A percentile compares a stretch with the other conserved stretches of the same genome.
These are phyloP conservation scores for Actinemys pallida DNA, from an alignment of 2,113 vertebrate species.

Conservation along the genomic window DNA sequence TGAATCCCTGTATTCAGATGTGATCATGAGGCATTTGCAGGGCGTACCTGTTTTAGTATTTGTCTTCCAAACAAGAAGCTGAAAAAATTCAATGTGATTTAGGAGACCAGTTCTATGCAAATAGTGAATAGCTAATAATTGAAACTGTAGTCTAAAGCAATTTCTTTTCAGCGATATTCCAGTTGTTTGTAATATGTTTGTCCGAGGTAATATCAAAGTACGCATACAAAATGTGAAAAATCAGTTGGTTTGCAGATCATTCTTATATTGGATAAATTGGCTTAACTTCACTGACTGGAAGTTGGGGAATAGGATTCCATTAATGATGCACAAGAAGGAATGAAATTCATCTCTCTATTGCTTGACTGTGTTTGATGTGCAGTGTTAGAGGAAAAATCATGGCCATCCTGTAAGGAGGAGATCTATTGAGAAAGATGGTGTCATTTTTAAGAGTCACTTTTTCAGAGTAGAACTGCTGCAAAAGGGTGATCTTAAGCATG, in stretches of 20 bases:
- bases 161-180: not conserved
- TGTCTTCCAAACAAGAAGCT: not conserved
- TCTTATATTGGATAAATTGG: not conserved
- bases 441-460: not conserved
- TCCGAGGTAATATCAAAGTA: not conserved
- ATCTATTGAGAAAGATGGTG: not conserved
- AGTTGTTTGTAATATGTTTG: not conserved
- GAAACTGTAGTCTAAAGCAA: not conserved
- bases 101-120: not conserved
- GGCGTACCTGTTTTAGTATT: not conserved
- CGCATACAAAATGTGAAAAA: not conserved
- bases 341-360: not conserved
- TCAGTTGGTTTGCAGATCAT: not conserved
- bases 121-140: not conserved
- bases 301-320: not conserved
- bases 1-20: not conserved
- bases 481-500: accelerated
- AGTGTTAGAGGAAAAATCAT: not conserved
- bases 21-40: not conserved
- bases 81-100: not conserved
- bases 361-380: not conserved
- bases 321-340: not conserved
- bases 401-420: not conserved
- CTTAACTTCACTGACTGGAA: not conserved
- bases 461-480: not conserved